Base-by-base conservation (phyloP, 2,888 invertebrate genomes). In the Microctonus brassicae region DNA sequence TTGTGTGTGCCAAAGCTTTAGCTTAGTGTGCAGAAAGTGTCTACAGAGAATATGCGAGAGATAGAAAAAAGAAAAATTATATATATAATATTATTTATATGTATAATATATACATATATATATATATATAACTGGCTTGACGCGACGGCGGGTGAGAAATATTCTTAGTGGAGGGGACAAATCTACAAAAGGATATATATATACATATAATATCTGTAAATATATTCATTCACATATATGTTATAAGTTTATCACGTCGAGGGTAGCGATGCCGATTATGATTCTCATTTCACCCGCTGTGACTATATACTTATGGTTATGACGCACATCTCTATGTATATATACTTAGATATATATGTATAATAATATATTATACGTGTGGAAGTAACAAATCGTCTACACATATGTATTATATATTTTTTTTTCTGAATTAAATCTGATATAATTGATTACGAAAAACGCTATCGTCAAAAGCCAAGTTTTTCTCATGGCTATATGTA, bases 1-100 rank as follows among this genome's bases (percentile, higher is more conserved):
- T 61, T 67, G 63, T 42, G 47, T 72, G 73, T 65, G 65, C 65
- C 65, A 65, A 47, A 47, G 47, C 17, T 47, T 47, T 5, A 47
- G 63, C 47, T 63, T 63, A 58, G 4, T 47, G 36, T 62, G 20
- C 11, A 64, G 33, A 34, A 55, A 75, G 69, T 70, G 63, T 52
- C 20, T 52, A n/a, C n/a, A n/a, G 47, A 34, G 17, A 29, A 17
- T 52, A 17, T 42, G n/a, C 34, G 11, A n/a, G 20, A 17, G n/a
- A 34, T 5, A 20, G 17, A 17, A 5, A 29, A 7, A 3, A 7
- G 29, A 7, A 13, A n/a, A n/a, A 0, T n/a, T n/a, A n/a, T 39
- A n/a, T 13, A 39, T 39, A 39, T 39, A 0, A n/a, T 39, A n/a
- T 4, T 1, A 47, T 47, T 7, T 17, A 47, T n/a, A n/a, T n/a